These are phyloP conservation scores for Alectura lathami DNA, from an alignment of 2,113 vertebrate species.

Conservation along the genomic window DNA sequence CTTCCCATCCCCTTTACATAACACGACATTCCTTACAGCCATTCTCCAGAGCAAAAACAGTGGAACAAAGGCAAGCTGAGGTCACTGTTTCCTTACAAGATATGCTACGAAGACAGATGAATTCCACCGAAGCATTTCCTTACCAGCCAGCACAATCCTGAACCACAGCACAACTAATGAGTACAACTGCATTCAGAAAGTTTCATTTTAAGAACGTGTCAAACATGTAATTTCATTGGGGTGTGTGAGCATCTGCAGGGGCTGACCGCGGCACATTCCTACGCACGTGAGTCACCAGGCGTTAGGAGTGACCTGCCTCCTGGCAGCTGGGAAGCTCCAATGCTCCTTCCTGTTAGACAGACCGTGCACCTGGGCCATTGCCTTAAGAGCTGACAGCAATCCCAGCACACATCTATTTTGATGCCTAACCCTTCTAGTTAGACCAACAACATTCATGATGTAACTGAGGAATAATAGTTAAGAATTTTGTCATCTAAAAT, in stretches of 20 bases:
- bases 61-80: not conserved
- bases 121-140: not conserved
- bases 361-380: not conserved
- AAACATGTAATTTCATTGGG: conserved; percentile 53
- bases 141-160: not conserved
- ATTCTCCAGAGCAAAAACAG: not conserved
- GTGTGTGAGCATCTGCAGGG: conserved; percentile 2
- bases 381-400: not conserved
- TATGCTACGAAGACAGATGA: not conserved
- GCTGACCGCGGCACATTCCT: not conserved
- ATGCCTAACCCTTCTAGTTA: not conserved
- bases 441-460: not conserved
- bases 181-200: conserved; percentile 30
- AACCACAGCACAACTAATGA: conserved; percentile 25
- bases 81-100: not conserved
- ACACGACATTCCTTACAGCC: not conserved
- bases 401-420: not conserved
- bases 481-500: not conserved
- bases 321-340: not conserved
- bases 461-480: not conserved
- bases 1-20: not conserved
- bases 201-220: conserved; percentile 40
- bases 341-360: not conserved
- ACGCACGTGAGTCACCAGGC: not conserved
- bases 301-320: not conserved